A percentile compares a stretch with the other conserved stretches of the same genome.
Conservation (phyloP, 2,888 invertebrate genomes). For the Leptinotarsa rubiginosa region DNA sequence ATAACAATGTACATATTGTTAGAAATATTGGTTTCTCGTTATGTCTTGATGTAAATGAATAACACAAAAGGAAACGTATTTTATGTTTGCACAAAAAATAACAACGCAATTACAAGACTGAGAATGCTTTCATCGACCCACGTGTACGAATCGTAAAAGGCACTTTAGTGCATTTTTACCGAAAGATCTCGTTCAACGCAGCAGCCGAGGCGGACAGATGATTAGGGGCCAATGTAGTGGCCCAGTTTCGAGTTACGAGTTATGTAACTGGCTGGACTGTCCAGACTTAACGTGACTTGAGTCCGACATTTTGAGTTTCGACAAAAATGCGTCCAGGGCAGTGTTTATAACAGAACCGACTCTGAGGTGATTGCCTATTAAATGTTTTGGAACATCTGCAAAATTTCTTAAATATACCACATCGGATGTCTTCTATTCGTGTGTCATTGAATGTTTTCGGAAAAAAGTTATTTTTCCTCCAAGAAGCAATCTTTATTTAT, state of each 20-base stretch:
- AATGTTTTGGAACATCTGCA: too few relatives aligned
- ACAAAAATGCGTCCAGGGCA: constrained; percentile 1
- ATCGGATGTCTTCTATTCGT: too few relatives aligned
- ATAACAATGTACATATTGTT: too few relatives aligned
- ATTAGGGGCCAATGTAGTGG: constrained; percentile 18
- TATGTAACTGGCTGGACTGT: constrained; percentile 20
- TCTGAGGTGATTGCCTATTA: neutral
- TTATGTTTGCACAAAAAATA: constrained; percentile 1
- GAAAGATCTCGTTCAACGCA: constrained; percentile 16
- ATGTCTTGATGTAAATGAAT: neutral
- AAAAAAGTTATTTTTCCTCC: too few relatives aligned
- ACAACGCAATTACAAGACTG: constrained; percentile 12
- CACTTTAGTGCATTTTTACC: constrained; percentile 22
- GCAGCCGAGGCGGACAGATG: constrained; percentile 27
- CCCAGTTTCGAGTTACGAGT: constrained; percentile 26
- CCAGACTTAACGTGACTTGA: constrained; percentile 23
- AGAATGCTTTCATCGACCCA: constrained; percentile 16
- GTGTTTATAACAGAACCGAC: neutral
- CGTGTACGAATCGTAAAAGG: constrained; percentile 19
- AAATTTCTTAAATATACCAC: too few relatives aligned
- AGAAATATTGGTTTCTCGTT: too few relatives aligned
- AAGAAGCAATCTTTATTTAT: too few relatives aligned
- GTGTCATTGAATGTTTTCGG: too few relatives aligned
- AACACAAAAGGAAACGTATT: constrained; percentile 1
- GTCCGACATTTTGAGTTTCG: constrained; percentile 14